Percentiles rank a stretch among this genome's conserved stretches.
Evolutionary conservation across 1,140 invertebrate genomes (phyloP).

Genomic region (Drosophila bipectinata): DNA sequence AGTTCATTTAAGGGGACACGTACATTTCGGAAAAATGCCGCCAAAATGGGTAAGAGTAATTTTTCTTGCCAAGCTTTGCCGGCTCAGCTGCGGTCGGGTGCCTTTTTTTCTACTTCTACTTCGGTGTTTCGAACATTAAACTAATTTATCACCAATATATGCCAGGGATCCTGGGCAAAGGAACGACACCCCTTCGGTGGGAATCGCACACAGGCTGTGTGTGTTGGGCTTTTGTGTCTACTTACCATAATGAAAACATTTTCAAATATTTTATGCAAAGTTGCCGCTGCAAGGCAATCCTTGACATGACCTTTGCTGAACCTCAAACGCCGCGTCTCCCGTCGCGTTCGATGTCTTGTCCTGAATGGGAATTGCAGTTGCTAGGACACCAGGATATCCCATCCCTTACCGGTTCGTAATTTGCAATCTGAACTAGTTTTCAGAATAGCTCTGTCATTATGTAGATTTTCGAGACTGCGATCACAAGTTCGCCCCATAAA

Average conservation of each 20-base stretch:
- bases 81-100: slow-evolving; percentile 62
- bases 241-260: slow-evolving; percentile 82
- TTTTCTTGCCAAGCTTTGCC: slow-evolving; percentile 55
- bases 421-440: slow-evolving; percentile 78
- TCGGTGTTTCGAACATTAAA: slow-evolving; percentile 64
- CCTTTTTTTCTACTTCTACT: slow-evolving; percentile 34
- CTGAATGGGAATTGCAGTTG: slow-evolving; percentile 72
- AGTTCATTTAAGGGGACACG: slow-evolving; percentile 56
- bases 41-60: slow-evolving; percentile 40
- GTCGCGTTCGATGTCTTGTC: slow-evolving; percentile 57
- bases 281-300: slow-evolving; percentile 50
- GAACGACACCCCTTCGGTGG: slow-evolving; percentile 58
- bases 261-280: slow-evolving; percentile 83
- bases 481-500: slow-evolving; percentile 17
- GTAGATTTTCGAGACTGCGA: slow-evolving; percentile 60
- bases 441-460: slow-evolving; percentile 63
- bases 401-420: slow-evolving; percentile 74
- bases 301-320: slow-evolving; percentile 72
- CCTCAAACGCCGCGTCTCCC: slow-evolving; percentile 57
- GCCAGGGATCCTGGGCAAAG: slow-evolving; percentile 41
- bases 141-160: slow-evolving; percentile 82
- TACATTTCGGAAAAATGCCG: slow-evolving; percentile 50
- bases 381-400: slow-evolving; percentile 1
- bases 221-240: slow-evolving; percentile 71
- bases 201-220: slow-evolving; percentile 39